phyloP scores from a whole-genome alignment of 1,140 invertebrate genomes.

The Eupeodes corollae region DNA sequence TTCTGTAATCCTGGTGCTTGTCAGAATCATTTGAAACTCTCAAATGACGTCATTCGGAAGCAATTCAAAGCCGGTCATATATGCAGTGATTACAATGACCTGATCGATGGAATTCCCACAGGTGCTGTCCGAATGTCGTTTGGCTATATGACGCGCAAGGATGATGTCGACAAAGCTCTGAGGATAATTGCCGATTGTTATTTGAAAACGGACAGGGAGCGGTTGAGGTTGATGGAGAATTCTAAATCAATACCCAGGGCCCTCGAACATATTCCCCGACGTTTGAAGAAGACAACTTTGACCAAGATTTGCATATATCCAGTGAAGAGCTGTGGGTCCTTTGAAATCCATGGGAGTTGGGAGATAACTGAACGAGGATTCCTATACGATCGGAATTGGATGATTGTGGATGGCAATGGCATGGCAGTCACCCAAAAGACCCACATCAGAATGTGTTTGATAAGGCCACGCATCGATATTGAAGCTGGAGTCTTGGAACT shows the following conservation, averaged over 20 bases:
- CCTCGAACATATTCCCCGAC: slow-evolving; percentile 15
- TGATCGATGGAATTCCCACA: slow-evolving; percentile 81
- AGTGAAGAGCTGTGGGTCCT: slow-evolving; percentile 83
- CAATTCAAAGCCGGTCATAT: slow-evolving; percentile 81
- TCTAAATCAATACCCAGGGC: slow-evolving; percentile 13
- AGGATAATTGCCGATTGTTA: slow-evolving; percentile 59
- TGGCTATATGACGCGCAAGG: slow-evolving; percentile 74
- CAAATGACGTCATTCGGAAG: slow-evolving; percentile 54
- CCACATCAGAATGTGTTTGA: slow-evolving; percentile 63
- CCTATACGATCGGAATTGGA: slow-evolving; percentile 83
- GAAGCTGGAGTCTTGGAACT: slow-evolving; percentile 50
- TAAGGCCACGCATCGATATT: slow-evolving; percentile 63
- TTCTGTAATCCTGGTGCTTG: slow-evolving; percentile 96
- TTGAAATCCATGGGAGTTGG: slow-evolving; percentile 60
- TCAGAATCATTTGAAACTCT: slow-evolving; percentile 64
- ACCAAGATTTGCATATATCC: slow-evolving; percentile 76
- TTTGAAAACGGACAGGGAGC: slow-evolving; percentile 9
- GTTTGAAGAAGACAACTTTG: slow-evolving; percentile 21
- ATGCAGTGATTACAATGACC: slow-evolving; percentile 82
- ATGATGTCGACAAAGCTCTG: slow-evolving; percentile 62
- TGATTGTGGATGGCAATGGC: slow-evolving; percentile 70
- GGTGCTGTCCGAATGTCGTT: slow-evolving; percentile 88
- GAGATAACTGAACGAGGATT: slow-evolving; percentile 60
- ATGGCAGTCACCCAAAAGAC: slow-evolving; percentile 81
- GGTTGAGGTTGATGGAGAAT: slow-evolving; percentile 17